Percentiles rank a stretch among this genome's conserved stretches.
Evolutionary conservation across 2,797 vertebrate genomes (phyloP).

Genomic region (Hylomyscus alleni): DNA sequence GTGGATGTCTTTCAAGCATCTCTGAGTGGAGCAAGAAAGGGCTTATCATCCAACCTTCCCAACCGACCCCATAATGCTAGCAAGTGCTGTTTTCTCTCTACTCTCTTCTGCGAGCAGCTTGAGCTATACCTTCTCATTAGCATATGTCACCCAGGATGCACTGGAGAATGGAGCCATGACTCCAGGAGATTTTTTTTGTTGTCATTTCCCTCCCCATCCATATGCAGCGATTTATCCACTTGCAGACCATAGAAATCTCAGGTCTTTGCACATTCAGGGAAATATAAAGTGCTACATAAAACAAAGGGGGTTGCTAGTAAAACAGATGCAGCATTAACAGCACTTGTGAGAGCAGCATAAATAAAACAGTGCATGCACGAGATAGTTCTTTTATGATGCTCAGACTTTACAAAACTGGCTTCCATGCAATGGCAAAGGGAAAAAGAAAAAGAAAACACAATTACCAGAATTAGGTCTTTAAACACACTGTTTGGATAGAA

Average conservation of each 20-base stretch:
- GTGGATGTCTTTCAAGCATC: not conserved
- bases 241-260: conserved; percentile 6
- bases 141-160: not conserved
- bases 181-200: not conserved
- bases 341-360: conserved; percentile 74
- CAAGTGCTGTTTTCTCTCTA: not conserved
- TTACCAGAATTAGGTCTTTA: conserved; percentile 58
- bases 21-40: not conserved
- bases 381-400: conserved; percentile 55
- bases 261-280: conserved; percentile 55
- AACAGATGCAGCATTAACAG: conserved; percentile 79
- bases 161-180: not conserved
- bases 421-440: conserved; percentile 65
- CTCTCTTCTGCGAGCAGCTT: not conserved
- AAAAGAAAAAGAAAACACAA: not conserved
- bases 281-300: conserved; percentile 68
- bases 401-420: conserved; percentile 55
- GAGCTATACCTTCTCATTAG: not conserved
- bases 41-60: not conserved
- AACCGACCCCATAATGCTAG: not conserved
- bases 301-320: conserved; percentile 76
- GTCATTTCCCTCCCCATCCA: not conserved
- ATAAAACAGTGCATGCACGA: conserved; percentile 68
- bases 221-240: conserved; percentile 41
- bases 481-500: conserved; percentile 28